Evolutionary conservation across 2,888 invertebrate genomes (phyloP).

Genomic region (Creontiades dilutus): DNA sequence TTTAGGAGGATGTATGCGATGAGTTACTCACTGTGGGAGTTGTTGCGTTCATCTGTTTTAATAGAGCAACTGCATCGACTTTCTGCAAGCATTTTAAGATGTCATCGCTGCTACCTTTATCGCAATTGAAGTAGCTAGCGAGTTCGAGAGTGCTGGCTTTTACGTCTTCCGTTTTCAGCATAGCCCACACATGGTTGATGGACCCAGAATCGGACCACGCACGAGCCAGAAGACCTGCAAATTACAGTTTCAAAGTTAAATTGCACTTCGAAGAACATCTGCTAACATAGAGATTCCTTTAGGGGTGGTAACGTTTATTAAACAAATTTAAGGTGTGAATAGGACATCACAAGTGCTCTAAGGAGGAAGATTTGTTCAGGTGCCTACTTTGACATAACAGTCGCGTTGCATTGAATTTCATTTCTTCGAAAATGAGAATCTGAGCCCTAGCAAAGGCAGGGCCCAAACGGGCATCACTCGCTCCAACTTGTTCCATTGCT

Average conservation of each 20-base stretch:
- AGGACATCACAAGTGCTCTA: too few species aligned
- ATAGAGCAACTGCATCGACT: neutral
- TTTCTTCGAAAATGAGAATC: too few species aligned
- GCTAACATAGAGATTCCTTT: too few species aligned
- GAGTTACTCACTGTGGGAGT: neutral
- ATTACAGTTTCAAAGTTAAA: neutral
- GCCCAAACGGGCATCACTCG: too few species aligned
- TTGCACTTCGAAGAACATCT: too few species aligned
- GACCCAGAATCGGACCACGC: constrained; percentile 44
- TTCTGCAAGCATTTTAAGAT: constrained; percentile 41
- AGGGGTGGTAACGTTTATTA: too few species aligned
- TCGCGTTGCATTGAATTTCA: too few species aligned
- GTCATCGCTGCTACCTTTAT: neutral
- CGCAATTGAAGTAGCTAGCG: neutral
- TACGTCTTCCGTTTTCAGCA: constrained; percentile 8
- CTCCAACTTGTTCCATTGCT: too few species aligned
- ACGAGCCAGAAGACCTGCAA: constrained; percentile 28
- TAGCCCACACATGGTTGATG: constrained; percentile 30
- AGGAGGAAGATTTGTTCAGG: too few species aligned
- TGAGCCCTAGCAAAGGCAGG: too few species aligned
- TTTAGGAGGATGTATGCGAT: neutral
- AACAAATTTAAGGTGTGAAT: too few species aligned
- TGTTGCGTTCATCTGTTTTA: neutral
- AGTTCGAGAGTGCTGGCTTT: neutral
- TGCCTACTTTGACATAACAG: too few species aligned